Evolutionary conservation across 2,113 vertebrate species (phyloP).

Genomic region (Megaleporinus macrocephalus): DNA sequence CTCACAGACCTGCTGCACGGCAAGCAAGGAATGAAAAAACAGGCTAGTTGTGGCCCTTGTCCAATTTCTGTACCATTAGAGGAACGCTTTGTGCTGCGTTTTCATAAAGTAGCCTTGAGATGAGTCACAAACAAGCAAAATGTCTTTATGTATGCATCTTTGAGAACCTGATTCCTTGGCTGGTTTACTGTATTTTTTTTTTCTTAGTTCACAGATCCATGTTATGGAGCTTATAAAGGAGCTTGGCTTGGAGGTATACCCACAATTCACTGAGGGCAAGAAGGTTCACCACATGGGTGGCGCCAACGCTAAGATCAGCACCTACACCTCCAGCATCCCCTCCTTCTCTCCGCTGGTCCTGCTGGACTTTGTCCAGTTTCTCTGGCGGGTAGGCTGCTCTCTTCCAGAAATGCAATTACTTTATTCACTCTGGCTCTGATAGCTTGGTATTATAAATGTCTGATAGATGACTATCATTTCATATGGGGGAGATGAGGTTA

Average conservation of each 20-base stretch:
- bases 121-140: constrained; percentile 3
- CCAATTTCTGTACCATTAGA: constrained; percentile 5
- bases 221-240: constrained; percentile 74
- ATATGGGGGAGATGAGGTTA: constrained; percentile 21
- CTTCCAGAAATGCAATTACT: not conserved
- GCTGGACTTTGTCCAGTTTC: constrained; percentile 69
- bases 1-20: not conserved
- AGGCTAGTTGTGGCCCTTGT: not conserved
- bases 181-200: constrained; percentile 1
- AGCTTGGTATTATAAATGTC: not conserved
- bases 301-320: constrained; percentile 62
- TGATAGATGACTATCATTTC: constrained; percentile 37
- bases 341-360: constrained; percentile 62
- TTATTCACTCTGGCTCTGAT: constrained; percentile 10
- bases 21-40: not conserved
- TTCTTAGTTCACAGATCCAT: constrained; percentile 71
- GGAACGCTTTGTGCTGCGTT: not conserved
- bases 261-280: constrained; percentile 72
- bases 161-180: not conserved
- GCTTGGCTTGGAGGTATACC: constrained; percentile 69
- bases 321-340: constrained; percentile 70
- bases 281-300: constrained; percentile 74
- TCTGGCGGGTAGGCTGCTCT: constrained; percentile 68
- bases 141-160: not conserved
- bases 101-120: not conserved